Percentiles rank a stretch among this genome's conserved stretches.
These are phyloP conservation scores for Clunio marinus DNA, from an alignment of 2,888 invertebrate genomes.

Conservation along the genomic window DNA sequence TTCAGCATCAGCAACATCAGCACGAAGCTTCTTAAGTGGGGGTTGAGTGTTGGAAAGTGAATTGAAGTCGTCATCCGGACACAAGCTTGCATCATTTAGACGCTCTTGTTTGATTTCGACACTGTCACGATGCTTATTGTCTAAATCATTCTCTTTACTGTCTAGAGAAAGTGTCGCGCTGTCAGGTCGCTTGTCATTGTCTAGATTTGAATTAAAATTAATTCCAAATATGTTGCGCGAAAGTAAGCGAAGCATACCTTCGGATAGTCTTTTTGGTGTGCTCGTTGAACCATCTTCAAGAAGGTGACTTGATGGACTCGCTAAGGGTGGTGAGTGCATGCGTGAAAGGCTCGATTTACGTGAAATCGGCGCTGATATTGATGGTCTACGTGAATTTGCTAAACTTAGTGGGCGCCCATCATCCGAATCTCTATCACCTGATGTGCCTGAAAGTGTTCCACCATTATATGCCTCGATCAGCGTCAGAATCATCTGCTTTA, in stretches of 20 bases:
- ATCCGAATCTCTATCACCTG: conserved; percentile 69
- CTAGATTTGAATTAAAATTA: conserved; percentile 41
- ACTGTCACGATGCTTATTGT: conserved; percentile 49
- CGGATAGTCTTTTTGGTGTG: conserved; percentile 67
- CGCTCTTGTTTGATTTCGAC: conserved; percentile 61
- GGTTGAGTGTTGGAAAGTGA: conserved; percentile 47
- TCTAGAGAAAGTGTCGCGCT: conserved; percentile 37
- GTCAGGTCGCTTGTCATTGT: conserved; percentile 50
- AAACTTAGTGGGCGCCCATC: conserved; percentile 71
- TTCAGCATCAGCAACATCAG: conserved; percentile 81
- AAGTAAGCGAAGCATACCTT: conserved; percentile 51
- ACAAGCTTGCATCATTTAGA: conserved; percentile 59
- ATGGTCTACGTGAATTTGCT: conserved; percentile 64
- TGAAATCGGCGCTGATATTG: conserved; percentile 67
- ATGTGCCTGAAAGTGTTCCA: conserved; percentile 52
- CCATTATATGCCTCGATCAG: conserved; percentile 45
- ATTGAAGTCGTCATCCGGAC: conserved; percentile 55
- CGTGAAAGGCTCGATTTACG: conserved; percentile 54
- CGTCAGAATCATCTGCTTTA: conserved; percentile 46
- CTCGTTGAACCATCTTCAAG: conserved; percentile 79
- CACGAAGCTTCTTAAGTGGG: conserved; percentile 67
- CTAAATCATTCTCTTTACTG: conserved; percentile 46
- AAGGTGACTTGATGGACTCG: conserved; percentile 65
- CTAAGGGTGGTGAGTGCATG: conserved; percentile 70
- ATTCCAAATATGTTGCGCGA: neutral